A percentile compares a stretch with the other conserved stretches of the same genome.
Conservation (phyloP, 2,888 invertebrate genomes). For the Hesperia comma region DNA sequence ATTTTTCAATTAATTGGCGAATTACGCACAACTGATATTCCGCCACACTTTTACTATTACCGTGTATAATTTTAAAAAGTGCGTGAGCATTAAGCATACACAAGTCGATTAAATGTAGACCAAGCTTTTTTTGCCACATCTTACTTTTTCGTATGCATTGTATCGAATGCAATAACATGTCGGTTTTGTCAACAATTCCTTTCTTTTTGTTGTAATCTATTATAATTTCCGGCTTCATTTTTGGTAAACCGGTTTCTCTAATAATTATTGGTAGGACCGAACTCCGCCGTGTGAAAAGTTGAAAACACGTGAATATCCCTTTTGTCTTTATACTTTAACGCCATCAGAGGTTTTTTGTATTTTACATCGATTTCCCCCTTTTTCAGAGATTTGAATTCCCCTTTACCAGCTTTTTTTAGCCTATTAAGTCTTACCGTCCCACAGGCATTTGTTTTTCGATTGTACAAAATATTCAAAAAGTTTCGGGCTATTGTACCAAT, state of each 20-base stretch:
- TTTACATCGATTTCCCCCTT: neutral
- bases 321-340: neutral
- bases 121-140: neutral
- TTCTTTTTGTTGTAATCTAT: conserved; percentile 1
- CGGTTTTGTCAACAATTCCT: neutral
- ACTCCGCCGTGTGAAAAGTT: neutral
- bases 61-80: too few species aligned
- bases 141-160: neutral
- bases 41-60: too few species aligned
- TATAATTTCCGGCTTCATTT: conserved; percentile 1
- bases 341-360: neutral
- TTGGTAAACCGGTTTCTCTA: neutral
- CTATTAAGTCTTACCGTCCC: neutral
- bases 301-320: neutral
- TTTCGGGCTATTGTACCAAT: too few species aligned
- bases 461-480: too few species aligned
- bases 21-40: too few species aligned
- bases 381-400: neutral
- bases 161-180: conserved; percentile 2
- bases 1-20: too few species aligned
- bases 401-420: neutral
- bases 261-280: neutral
- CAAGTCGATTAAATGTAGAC: neutral
- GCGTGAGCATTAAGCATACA: too few species aligned
- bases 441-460: neutral